These are phyloP conservation scores for Sparus aurata DNA, from an alignment of 2,797 vertebrate genomes.

Conservation along the genomic window DNA sequence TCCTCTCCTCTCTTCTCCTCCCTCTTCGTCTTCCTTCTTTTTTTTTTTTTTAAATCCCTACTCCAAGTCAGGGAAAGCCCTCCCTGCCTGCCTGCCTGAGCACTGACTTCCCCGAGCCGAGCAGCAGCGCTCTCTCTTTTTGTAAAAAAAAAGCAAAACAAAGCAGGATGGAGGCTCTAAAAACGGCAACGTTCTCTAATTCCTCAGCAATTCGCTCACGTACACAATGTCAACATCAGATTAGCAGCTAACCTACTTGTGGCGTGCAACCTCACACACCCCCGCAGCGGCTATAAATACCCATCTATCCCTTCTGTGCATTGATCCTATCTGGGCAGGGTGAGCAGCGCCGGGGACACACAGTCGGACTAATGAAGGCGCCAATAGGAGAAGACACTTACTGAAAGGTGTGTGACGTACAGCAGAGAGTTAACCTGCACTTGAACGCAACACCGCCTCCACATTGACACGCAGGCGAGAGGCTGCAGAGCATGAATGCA, in stretches of 20 bases:
- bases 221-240: conserved; percentile 74
- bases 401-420: conserved; percentile 1
- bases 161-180: conserved; percentile 65
- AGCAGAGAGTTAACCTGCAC: conserved; percentile 19
- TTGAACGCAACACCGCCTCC: conserved; percentile 20
- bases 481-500: neutral
- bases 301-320: conserved; percentile 52
- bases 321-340: conserved; percentile 66
- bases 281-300: conserved; percentile 80
- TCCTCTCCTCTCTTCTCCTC: conserved; percentile 33
- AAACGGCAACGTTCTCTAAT: conserved; percentile 62
- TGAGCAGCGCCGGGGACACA: conserved; percentile 20
- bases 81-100: conserved; percentile 56
- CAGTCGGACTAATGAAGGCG: conserved; percentile 29
- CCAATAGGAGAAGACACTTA: conserved; percentile 14
- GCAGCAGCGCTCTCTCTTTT: conserved; percentile 13
- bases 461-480: neutral
- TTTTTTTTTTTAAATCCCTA: conserved; percentile 67
- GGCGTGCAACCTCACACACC: conserved; percentile 58
- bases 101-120: conserved; percentile 58
- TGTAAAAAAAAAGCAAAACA: conserved; percentile 56
- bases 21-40: conserved; percentile 9
- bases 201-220: conserved; percentile 49
- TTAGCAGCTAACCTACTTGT: conserved; percentile 84
- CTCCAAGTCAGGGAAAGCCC: conserved; percentile 83